These are phyloP conservation scores for Trichopria drosophilae DNA, from an alignment of 2,888 invertebrate genomes.

Conservation along the genomic window DNA sequence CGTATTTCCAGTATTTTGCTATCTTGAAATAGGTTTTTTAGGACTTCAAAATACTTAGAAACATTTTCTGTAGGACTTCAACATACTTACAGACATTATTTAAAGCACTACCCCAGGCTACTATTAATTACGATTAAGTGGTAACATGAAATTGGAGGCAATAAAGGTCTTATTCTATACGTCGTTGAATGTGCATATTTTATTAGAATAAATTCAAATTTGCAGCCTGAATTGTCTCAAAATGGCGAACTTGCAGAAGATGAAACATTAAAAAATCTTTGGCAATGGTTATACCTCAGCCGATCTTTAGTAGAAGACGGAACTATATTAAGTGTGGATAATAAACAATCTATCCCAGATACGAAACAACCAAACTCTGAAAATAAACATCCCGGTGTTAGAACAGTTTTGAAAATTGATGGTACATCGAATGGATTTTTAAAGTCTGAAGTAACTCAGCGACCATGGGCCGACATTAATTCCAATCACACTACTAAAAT, in stretches of 20 bases:
- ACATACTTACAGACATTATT: no score
- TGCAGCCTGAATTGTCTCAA: slow-evolving; percentile 72
- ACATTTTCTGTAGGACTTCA: no score
- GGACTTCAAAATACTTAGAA: no score
- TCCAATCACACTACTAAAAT: slow-evolving; percentile 62
- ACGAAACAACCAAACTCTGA: no score
- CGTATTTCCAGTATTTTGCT: no score
- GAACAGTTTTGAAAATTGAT: slow-evolving; percentile 63
- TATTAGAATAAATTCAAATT: slow-evolving; percentile 32
- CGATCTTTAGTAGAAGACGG: slow-evolving; percentile 71
- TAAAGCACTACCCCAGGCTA: no score
- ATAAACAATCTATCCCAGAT: no score
- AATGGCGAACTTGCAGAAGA: slow-evolving; percentile 80
- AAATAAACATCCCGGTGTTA: slow-evolving; percentile 70
- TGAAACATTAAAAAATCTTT: slow-evolving; percentile 74
- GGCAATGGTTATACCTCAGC: slow-evolving; percentile 81
- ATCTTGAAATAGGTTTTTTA: no score
- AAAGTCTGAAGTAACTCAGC: slow-evolving; percentile 67
- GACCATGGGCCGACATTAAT: slow-evolving; percentile 70
- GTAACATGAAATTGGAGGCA: no score
- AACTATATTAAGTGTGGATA: slow-evolving; percentile 62
- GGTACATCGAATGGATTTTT: slow-evolving; percentile 55
- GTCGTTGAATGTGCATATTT: no score
- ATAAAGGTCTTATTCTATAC: no score
- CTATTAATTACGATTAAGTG: no score